phyloP scores from a whole-genome alignment of 2,797 vertebrate genomes.

The Carduelis carduelis region DNA sequence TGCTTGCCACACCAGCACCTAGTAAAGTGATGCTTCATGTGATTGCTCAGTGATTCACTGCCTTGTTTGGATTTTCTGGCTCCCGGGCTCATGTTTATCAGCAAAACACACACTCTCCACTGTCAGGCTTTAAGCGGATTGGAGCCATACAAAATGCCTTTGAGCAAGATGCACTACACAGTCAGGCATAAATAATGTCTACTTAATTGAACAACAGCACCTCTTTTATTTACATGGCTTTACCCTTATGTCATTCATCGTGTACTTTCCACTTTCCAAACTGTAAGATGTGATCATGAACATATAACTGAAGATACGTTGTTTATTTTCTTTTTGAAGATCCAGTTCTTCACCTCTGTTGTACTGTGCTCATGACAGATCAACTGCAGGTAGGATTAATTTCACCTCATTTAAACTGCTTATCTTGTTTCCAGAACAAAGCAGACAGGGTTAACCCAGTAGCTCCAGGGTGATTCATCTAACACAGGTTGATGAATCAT shows the following conservation, averaged over 20 bases:
- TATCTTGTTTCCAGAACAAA: neutral
- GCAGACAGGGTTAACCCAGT: neutral
- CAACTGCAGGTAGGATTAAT: neutral
- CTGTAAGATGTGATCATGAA: neutral
- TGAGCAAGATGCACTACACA: neutral
- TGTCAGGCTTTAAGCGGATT: neutral
- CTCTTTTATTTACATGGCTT: neutral
- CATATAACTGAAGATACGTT: neutral
- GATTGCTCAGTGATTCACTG: neutral
- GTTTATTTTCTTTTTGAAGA: neutral
- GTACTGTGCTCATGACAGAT: neutral
- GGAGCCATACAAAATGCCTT: neutral
- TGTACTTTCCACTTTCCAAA: neutral
- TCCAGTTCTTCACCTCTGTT: neutral
- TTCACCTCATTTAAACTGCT: neutral
- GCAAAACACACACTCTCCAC: neutral
- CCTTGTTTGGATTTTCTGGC: constrained; percentile 64
- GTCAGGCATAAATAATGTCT: neutral
- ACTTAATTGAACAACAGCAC: neutral
- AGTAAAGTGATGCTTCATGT: neutral
- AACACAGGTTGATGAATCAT: neutral
- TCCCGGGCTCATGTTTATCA: constrained; percentile 41
- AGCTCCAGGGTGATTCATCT: neutral
- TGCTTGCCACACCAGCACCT: neutral
- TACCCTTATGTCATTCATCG: neutral